phyloP scores from a whole-genome alignment of 2,113 vertebrate species.

The Ranitomeya variabilis region DNA sequence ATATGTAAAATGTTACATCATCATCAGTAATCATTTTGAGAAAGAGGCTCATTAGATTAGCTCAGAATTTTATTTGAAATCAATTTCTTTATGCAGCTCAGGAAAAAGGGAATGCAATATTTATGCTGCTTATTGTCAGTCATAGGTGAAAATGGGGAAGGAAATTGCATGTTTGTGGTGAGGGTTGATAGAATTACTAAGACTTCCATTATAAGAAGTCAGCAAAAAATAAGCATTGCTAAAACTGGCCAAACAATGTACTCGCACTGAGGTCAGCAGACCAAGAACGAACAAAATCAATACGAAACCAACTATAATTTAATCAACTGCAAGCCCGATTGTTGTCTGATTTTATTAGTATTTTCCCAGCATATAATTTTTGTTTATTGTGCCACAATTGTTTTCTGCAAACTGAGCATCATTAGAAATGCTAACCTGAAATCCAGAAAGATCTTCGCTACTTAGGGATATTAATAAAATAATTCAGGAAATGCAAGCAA shows the following conservation, averaged over 20 bases:
- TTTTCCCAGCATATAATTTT: constrained; percentile 26
- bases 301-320: constrained; percentile 39
- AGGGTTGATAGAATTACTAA: constrained; percentile 37
- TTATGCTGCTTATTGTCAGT: constrained; percentile 30
- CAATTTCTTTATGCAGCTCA: constrained; percentile 31
- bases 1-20: constrained; percentile 31
- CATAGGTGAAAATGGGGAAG: constrained; percentile 40
- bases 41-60: constrained; percentile 23
- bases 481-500: neutral
- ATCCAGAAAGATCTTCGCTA: neutral
- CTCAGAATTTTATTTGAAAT: constrained; percentile 21
- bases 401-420: neutral
- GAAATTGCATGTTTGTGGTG: constrained; percentile 45
- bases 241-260: constrained; percentile 31
- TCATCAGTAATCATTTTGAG: constrained; percentile 14
- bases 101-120: constrained; percentile 37
- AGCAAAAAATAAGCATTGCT: constrained; percentile 31
- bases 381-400: constrained; percentile 6
- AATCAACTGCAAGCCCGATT: constrained; percentile 6
- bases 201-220: constrained; percentile 32
- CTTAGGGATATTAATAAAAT: neutral
- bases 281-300: constrained; percentile 42
- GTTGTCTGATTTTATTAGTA: constrained; percentile 43
- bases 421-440: constrained; percentile 1
- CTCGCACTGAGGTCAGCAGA: constrained; percentile 23